These are phyloP conservation scores for Parelbella ahira DNA, from an alignment of 2,888 invertebrate species.

Conservation along the genomic window DNA sequence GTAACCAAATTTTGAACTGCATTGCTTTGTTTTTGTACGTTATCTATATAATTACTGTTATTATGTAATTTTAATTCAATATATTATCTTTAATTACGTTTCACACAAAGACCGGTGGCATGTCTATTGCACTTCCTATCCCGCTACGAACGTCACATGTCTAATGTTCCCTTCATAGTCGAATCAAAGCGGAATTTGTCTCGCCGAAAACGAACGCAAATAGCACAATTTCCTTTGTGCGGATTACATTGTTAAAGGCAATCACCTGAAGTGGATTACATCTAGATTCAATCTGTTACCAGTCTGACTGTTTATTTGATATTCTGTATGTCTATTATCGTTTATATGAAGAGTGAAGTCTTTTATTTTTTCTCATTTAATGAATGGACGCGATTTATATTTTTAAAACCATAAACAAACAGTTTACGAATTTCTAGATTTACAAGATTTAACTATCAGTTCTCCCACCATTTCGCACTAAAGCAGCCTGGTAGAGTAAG, in stretches of 20 bases:
- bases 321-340: too few species aligned
- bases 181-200: slow-evolving; percentile 25
- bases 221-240: slow-evolving; percentile 24
- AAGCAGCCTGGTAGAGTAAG: too few species aligned
- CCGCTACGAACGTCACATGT: slow-evolving; percentile 13
- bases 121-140: slow-evolving; percentile 13
- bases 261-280: slow-evolving; percentile 16
- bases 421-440: too few species aligned
- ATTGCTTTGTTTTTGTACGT: too few species aligned
- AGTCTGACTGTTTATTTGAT: slow-evolving; percentile 3
- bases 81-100: background rate
- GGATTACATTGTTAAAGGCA: slow-evolving; percentile 19
- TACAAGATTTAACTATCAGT: too few species aligned
- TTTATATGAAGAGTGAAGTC: too few species aligned
- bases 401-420: too few species aligned
- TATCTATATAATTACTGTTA: too few species aligned
- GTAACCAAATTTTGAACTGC: too few species aligned
- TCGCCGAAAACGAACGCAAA: slow-evolving; percentile 24
- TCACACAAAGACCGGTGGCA: background rate
- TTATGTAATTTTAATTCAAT: slow-evolving; percentile 6
- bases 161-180: slow-evolving; percentile 23
- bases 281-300: slow-evolving; percentile 9
- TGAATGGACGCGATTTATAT: too few species aligned
- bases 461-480: too few species aligned
- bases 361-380: too few species aligned